A percentile compares a stretch with the other conserved stretches of the same genome.
These are phyloP conservation scores for Heterocephalus glaber DNA, from an alignment of 2,113 vertebrate genomes.

Conservation along the genomic window DNA sequence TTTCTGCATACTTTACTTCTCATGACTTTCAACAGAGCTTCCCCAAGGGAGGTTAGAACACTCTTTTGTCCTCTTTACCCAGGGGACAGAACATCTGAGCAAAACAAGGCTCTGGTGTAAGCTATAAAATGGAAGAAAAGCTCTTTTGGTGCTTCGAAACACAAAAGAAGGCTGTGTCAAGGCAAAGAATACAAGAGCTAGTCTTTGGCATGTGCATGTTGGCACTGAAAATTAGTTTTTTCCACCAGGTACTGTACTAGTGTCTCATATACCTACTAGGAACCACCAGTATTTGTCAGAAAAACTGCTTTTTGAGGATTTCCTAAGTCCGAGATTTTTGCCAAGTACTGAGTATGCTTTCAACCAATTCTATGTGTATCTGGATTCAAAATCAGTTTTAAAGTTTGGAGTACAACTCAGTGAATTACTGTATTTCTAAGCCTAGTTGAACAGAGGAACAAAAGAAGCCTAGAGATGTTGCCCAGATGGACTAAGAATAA, in stretches of 20 bases:
- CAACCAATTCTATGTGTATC: neutral
- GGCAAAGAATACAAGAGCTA: neutral
- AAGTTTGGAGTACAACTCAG: neutral
- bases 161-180: constrained; percentile 26
- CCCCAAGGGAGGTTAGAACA: neutral
- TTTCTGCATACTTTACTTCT: constrained; percentile 61
- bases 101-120: constrained; percentile 2
- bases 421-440: constrained; percentile 32
- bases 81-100: constrained; percentile 30
- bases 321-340: constrained; percentile 42
- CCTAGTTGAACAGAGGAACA: constrained; percentile 6
- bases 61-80: constrained; percentile 60
- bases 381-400: constrained; percentile 57
- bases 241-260: constrained; percentile 33
- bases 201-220: neutral
- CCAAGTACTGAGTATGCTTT: constrained; percentile 24
- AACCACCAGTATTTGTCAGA: neutral
- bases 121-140: constrained; percentile 7
- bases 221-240: constrained; percentile 44
- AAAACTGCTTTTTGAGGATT: neutral
- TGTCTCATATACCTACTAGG: constrained; percentile 51
- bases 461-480: constrained; percentile 46
- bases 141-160: constrained; percentile 6
- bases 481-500: constrained; percentile 27
- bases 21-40: constrained; percentile 43